Conservation (phyloP, 2,797 vertebrate genomes). For the Acanthurus leucopareius region DNA sequence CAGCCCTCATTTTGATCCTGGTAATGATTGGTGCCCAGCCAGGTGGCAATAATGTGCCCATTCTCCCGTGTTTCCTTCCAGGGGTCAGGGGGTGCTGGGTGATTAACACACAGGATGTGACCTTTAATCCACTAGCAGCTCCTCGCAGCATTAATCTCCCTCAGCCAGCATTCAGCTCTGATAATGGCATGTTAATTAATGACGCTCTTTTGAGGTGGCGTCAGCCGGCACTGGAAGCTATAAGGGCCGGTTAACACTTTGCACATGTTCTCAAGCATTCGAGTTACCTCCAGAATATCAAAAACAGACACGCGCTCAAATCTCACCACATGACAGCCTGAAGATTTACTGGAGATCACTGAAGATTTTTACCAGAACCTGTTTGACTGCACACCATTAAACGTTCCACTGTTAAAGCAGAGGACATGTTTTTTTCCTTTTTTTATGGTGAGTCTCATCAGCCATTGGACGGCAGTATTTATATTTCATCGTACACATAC, state of each 20-base stretch:
- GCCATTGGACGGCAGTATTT: background rate
- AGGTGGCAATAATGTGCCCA: constrained; percentile 88
- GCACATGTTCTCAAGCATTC: constrained; percentile 51
- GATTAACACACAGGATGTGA: constrained; percentile 90
- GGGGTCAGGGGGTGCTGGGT: constrained; percentile 85
- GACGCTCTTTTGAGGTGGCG: constrained; percentile 70
- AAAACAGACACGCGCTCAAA: constrained; percentile 14
- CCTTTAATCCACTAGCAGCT: constrained; percentile 88
- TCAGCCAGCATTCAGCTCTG: constrained; percentile 77
- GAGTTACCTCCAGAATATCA: constrained; percentile 41
- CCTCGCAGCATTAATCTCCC: constrained; percentile 86
- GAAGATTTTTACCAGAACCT: background rate
- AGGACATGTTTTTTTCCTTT: background rate
- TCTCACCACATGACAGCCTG: constrained; percentile 6
- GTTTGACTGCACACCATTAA: constrained; percentile 10
- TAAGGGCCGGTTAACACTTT: constrained; percentile 65
- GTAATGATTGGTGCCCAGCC: constrained; percentile 82
- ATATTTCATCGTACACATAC: constrained; percentile 35
- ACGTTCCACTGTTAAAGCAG: constrained; percentile 14
- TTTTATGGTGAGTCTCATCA: background rate
- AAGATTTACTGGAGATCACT: background rate
- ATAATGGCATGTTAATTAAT: constrained; percentile 90
- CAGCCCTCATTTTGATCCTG: constrained; percentile 72
- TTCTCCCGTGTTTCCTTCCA: constrained; percentile 90
- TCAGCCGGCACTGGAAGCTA: constrained; percentile 47